Evolutionary conservation across 1,140 invertebrate species (phyloP).

Genomic region (Drosophila quadrilineata): DNA sequence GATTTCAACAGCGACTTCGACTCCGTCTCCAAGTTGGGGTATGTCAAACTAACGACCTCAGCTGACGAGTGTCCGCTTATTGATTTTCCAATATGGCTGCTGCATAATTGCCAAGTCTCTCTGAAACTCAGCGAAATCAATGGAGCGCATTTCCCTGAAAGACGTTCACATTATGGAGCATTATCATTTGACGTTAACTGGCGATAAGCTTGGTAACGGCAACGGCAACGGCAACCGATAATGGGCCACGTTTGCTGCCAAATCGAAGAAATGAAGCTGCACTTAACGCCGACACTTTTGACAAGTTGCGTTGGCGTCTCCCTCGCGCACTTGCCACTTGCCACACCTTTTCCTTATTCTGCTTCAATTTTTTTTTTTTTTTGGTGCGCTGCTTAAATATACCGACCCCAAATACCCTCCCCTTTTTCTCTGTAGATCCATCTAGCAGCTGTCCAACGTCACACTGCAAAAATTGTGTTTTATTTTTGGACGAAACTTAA

Average conservation of each 20-base stretch:
- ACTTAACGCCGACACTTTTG: constrained; percentile 71
- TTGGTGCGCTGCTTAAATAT: constrained; percentile 39
- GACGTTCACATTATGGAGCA: constrained; percentile 7
- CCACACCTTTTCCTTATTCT: too few species aligned
- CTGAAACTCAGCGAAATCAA: constrained; percentile 53
- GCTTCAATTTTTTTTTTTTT: too few species aligned
- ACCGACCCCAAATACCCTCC: constrained; percentile 15
- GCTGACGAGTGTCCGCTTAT: constrained; percentile 53
- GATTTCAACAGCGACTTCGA: neutral
- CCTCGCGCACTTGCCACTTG: neutral
- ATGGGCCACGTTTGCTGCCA: constrained; percentile 39
- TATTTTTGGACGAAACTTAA: constrained; percentile 1
- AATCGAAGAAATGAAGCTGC: constrained; percentile 76
- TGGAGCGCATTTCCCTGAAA: constrained; percentile 35
- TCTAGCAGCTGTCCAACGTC: neutral
- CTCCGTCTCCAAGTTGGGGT: constrained; percentile 12
- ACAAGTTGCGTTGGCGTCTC: constrained; percentile 39
- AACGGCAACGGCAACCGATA: constrained; percentile 20
- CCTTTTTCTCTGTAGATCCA: neutral
- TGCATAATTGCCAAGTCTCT: constrained; percentile 60
- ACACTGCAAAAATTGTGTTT: constrained; percentile 19
- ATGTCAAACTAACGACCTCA: constrained; percentile 62
- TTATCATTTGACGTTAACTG: constrained; percentile 56
- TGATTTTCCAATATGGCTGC: constrained; percentile 62
- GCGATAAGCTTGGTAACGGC: constrained; percentile 47